phyloP scores from a whole-genome alignment of 2,797 vertebrate species.

The Chloroceryle amazona region DNA sequence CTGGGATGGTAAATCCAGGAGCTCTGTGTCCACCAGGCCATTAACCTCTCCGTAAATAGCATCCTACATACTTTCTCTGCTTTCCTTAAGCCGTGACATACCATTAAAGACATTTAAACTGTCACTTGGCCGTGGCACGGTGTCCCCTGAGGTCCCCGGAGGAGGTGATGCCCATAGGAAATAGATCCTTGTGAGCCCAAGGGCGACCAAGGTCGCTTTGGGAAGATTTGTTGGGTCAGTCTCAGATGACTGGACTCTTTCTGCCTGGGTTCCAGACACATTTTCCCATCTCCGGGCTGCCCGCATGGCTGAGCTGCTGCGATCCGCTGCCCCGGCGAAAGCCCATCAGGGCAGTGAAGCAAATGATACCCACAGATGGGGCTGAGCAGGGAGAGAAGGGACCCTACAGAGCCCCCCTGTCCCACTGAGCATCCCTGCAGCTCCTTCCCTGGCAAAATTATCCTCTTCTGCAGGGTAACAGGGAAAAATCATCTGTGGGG shows the following conservation, averaged over 20 bases:
- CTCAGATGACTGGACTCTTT: neutral
- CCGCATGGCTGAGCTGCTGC: neutral
- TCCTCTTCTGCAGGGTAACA: neutral
- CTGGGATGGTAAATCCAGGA: neutral
- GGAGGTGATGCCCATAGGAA: neutral
- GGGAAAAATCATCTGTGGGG: neutral
- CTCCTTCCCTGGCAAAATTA: neutral
- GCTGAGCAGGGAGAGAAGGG: neutral
- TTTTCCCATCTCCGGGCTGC: conserved; percentile 20
- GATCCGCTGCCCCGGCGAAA: neutral
- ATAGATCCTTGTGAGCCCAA: neutral
- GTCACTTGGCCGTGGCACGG: accelerated
- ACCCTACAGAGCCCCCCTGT: neutral
- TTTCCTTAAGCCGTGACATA: neutral
- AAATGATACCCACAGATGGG: neutral
- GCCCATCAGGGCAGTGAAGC: neutral
- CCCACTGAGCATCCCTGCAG: neutral
- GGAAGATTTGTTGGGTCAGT: neutral
- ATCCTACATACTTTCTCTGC: neutral
- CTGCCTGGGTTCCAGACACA: neutral
- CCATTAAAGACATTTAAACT: conserved; percentile 17
- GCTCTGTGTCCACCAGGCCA: neutral
- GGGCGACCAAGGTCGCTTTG: neutral
- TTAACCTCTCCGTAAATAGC: neutral
- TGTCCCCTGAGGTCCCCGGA: neutral